Percentiles rank a stretch among this genome's conserved stretches.
Conservation (phyloP, 2,888 invertebrate genomes). For the Drosophila mimica region DNA sequence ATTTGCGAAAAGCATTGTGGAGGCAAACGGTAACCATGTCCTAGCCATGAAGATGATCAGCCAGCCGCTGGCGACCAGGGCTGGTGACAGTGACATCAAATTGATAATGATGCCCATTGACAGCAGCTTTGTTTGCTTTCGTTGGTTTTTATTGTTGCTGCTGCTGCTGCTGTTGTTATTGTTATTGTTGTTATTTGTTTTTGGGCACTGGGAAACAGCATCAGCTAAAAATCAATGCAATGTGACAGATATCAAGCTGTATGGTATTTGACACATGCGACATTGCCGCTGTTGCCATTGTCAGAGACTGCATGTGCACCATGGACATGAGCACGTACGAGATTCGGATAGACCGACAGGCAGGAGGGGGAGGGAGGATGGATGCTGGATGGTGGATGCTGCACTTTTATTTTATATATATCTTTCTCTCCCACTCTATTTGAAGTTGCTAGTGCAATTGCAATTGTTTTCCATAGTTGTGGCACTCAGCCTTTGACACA, state of each 20-base stretch:
- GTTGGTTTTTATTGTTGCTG: background rate
- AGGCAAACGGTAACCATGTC: conserved; percentile 30
- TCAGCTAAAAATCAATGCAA: conserved; percentile 56
- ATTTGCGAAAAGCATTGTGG: conserved; percentile 30
- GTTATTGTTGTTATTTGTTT: conserved; percentile 2
- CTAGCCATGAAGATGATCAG: conserved; percentile 21
- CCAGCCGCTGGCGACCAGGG: conserved; percentile 4
- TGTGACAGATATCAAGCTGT: conserved; percentile 68
- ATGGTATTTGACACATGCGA: conserved; percentile 59
- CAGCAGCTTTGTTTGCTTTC: conserved; percentile 32
- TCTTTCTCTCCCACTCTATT: conserved; percentile 2
- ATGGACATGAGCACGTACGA: conserved; percentile 11
- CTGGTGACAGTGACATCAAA: conserved; percentile 35
- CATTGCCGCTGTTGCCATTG: conserved; percentile 54
- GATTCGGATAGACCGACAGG: background rate
- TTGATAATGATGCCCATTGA: conserved; percentile 42
- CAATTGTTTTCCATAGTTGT: conserved; percentile 49
- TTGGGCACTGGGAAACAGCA: conserved; percentile 23
- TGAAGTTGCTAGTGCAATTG: conserved; percentile 41
- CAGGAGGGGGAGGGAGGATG: background rate
- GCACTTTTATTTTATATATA: background rate
- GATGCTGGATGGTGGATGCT: background rate
- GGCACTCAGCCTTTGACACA: conserved; percentile 41
- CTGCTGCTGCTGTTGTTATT: conserved; percentile 5
- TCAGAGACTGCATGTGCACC: conserved; percentile 26